A percentile compares a stretch with the other conserved stretches of the same genome.
These are phyloP conservation scores for Pachycephala philippinensis DNA, from an alignment of 2,113 vertebrate species.

Conservation along the genomic window DNA sequence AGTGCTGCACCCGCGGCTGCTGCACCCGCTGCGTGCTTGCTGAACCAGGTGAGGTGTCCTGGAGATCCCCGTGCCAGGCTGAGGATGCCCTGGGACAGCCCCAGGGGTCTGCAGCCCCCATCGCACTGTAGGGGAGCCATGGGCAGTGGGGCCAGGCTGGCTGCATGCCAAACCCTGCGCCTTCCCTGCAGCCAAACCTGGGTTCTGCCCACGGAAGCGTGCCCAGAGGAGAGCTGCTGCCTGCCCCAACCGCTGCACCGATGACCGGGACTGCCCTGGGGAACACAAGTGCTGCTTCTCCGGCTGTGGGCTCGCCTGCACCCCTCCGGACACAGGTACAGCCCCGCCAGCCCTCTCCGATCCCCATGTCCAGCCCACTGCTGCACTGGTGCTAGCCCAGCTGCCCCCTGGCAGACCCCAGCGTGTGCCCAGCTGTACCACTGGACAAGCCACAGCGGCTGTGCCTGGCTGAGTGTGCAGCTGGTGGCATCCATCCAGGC, in stretches of 20 bases:
- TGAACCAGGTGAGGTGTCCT: neutral
- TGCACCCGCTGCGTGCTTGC: neutral
- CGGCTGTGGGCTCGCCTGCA: neutral
- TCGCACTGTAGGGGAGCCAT: fast-evolving
- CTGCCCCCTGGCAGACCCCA: neutral
- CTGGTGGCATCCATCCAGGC: neutral
- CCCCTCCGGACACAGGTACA: neutral
- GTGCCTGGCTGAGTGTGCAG: neutral
- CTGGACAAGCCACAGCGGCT: neutral
- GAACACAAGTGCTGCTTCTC: conserved; percentile 40
- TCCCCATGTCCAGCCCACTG: fast-evolving
- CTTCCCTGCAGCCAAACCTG: neutral
- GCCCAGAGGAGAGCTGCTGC: neutral
- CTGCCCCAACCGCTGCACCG: neutral
- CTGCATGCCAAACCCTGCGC: fast-evolving
- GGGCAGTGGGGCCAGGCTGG: neutral
- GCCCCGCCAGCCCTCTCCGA: fast-evolving
- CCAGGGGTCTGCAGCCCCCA: fast-evolving
- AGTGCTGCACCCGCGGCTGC: conserved; percentile 18
- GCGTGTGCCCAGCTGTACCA: fast-evolving
- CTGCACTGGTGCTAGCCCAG: fast-evolving
- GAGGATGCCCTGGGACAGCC: neutral
- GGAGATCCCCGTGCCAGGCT: neutral
- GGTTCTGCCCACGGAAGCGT: neutral
- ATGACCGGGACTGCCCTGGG: neutral